Evolutionary conservation across 2,797 vertebrate species (phyloP).

Genomic region (Pogonophryne albipinna): DNA sequence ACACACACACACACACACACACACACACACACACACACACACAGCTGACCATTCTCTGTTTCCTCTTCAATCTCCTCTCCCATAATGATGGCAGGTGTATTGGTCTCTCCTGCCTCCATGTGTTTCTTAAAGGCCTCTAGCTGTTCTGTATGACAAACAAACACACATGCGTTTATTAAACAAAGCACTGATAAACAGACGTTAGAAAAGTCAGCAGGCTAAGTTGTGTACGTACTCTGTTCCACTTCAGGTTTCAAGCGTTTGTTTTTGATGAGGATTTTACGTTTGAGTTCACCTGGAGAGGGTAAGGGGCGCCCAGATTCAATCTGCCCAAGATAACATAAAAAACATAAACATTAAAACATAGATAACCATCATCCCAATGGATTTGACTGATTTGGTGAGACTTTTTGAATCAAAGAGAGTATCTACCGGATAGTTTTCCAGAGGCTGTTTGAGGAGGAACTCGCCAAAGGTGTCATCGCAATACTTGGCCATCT

Average conservation of each 20-base stretch:
- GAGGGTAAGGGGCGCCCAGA: conserved; percentile 91
- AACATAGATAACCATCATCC: neutral
- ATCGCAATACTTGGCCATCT: conserved; percentile 99
- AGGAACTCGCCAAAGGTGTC: conserved; percentile 96
- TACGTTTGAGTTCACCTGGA: conserved; percentile 94
- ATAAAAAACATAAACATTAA: neutral
- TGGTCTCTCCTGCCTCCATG: conserved; percentile 97
- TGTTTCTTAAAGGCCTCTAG: conserved; percentile 97
- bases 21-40: too few relatives aligned
- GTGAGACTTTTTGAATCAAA: neutral
- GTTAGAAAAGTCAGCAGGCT: neutral
- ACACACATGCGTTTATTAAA: conserved; percentile 13
- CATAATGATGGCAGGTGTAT: conserved; percentile 92
- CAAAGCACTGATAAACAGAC: neutral
- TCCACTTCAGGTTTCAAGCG: conserved; percentile 98
- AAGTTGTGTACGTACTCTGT: conserved; percentile 89
- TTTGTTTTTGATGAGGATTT: conserved; percentile 99
- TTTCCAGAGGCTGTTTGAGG: conserved; percentile 93
- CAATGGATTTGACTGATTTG: neutral
- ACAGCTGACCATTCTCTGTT: conserved; percentile 89
- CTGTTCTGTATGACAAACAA: conserved; percentile 87
- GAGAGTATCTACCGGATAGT: conserved; percentile 86
- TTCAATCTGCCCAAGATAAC: conserved; percentile 87
- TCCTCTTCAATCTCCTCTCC: conserved; percentile 98
- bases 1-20: too few relatives aligned